A percentile compares a stretch with the other conserved stretches of the same genome.
Conservation (phyloP, 2,113 vertebrate species). For the Rhabdornis inornatus region DNA sequence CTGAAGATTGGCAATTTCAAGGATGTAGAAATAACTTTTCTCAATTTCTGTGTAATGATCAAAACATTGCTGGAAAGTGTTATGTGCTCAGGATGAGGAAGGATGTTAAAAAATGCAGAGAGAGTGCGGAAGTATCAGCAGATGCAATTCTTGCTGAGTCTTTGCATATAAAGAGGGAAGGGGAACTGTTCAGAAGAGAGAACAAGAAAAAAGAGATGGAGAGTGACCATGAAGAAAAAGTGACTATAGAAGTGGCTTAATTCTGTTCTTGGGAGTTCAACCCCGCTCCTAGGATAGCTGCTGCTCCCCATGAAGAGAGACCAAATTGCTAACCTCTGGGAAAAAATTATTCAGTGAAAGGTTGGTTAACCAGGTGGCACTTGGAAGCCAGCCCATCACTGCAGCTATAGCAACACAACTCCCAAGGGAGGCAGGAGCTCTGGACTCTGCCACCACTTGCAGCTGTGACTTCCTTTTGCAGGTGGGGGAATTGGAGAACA, state of each 20-base stretch:
- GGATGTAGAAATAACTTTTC: not conserved
- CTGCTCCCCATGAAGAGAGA: not conserved
- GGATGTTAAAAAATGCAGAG: not conserved
- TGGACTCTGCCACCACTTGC: not conserved
- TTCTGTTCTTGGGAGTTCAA: not conserved
- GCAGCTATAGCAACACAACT: not conserved
- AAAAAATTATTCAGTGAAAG: not conserved
- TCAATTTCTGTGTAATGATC: not conserved
- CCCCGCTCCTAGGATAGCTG: not conserved
- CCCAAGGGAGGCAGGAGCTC: not conserved
- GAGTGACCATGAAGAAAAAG: not conserved
- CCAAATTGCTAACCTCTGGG: not conserved
- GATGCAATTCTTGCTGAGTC: not conserved
- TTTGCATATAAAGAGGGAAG: not conserved
- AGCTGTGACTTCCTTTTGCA: not conserved
- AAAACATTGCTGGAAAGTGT: not conserved
- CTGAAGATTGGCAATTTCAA: not conserved
- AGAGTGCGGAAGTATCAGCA: not conserved
- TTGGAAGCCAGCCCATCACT: not conserved
- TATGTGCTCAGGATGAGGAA: not conserved
- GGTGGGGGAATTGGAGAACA: rapidly evolving
- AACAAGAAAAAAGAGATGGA: not conserved
- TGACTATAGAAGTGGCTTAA: not conserved
- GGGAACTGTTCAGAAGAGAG: not conserved
- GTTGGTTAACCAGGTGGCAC: not conserved